Base-by-base conservation (phyloP, 2,888 invertebrate species). In the Stratiomys singularior region DNA sequence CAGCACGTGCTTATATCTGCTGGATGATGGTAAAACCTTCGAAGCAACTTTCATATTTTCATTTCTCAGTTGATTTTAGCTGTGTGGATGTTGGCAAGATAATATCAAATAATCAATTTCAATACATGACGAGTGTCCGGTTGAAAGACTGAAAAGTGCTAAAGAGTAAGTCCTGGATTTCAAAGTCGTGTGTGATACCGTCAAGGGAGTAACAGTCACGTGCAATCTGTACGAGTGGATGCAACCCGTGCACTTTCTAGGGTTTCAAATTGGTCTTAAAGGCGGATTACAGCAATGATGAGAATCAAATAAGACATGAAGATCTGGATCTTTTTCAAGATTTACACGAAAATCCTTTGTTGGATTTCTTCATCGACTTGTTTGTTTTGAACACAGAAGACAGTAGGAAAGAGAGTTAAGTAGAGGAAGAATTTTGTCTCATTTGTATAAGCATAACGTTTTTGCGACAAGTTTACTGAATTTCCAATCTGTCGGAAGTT, bases 71-170 rank as follows among this genome's bases (percentile, higher is more conserved):
- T 44, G 44, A 13, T 13, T 44, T 44, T 44, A 7, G n/a, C n/a
- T 37, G 37, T 60, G 5, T 25, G 60, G 25, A 60, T 60, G 9
- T 15, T 60, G 21, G 21, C 71, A 13, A 1, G 71, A 71, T 71
- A 18, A 71, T 52, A 52, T 71, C 71, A 71, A 52, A 56, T 71
- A 47, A 71, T 52, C 71, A 25, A 52, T 25, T 60, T 25, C 11
- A 7, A 60, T 52, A 52, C 15, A 15, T 60, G 23, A 21, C 60
- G 60, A 23, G 60, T 37, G 25, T 60, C 60, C 60, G 25, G 60
- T 60, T 60, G 18, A 5, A 25, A 60, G 25, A 21, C 60, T 25
- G 3, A 18, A 18, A 52, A n/a, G 52, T 4, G 25, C 60, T 11
- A 15, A 60, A 18, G 46, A 66, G 30, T 67, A 18, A 67, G 30